Conservation (phyloP, 2,797 vertebrate species). For the Parotocinclus haroldoi region DNA sequence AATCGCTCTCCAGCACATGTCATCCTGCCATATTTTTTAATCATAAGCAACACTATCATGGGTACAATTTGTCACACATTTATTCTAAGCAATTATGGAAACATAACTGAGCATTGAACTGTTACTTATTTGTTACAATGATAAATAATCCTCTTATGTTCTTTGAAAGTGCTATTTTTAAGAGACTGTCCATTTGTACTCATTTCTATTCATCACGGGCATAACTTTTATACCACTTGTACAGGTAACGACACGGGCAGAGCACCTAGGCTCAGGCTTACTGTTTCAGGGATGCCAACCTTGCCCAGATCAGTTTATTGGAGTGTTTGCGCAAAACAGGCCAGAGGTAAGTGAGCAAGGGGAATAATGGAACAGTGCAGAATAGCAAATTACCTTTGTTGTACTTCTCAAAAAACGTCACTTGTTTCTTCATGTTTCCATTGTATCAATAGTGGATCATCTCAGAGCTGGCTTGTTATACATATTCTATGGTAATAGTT, state of each 20-base stretch:
- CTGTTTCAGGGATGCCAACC: slow-evolving; percentile 86
- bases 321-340: slow-evolving; percentile 95
- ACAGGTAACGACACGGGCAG: slow-evolving; percentile 86
- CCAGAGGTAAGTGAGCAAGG: slow-evolving; percentile 80
- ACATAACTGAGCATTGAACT: too few species aligned
- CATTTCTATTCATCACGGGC: background rate
- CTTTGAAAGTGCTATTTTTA: too few species aligned
- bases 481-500: slow-evolving; percentile 97
- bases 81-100: too few species aligned
- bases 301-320: slow-evolving; percentile 85
- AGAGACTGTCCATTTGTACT: too few species aligned
- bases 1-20: too few species aligned
- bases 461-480: slow-evolving; percentile 94
- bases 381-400: too few species aligned
- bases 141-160: too few species aligned
- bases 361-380: background rate
- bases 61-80: too few species aligned
- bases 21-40: too few species aligned
- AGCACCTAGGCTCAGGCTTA: slow-evolving; percentile 91
- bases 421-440: background rate
- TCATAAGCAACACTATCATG: too few species aligned
- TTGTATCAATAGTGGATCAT: slow-evolving; percentile 87
- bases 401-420: background rate
- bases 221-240: background rate
- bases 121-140: too few species aligned